Base-by-base conservation (phyloP, 2,888 invertebrate species). In the Diaphora mendica region DNA sequence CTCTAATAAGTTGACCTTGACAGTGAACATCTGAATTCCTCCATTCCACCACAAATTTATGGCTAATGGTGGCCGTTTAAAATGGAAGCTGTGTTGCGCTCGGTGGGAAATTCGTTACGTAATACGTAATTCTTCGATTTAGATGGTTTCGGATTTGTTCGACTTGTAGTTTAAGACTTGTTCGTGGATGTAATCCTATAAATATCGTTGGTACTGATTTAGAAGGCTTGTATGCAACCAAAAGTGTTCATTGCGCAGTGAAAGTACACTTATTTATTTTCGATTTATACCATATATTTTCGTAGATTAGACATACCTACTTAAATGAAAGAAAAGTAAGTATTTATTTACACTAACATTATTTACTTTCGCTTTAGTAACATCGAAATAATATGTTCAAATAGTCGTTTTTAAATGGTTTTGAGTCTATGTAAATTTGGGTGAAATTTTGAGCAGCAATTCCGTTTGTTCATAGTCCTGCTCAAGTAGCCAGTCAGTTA, bases 1-100 rank as follows among this genome's bases (percentile, higher is more conserved):
- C 84, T 87, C 91, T 91, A 93, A 92, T 92, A 92, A 91, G 93
- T 76, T 77, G 84, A 84, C 84, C 84, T 84, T 84, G 85, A 64
- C 77, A 62, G 44, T 69, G 71, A 76, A 76, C 71, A 73, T 73
- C 68, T 73, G 72, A 76, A 76, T 80, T 81, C 78, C 77, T 75
- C 78, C 78, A 85, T 82, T 80, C 79, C 76, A 78, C 75, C 76
- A 77, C 78, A 64, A 83, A 85, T 84, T 84, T 84, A 84, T 84
- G 72, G 84, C 74, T 77, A 75, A 85, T 80, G 72, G 74, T 65
- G 75, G 35, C 72, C 79, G 76, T 80, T 82, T 85, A 81, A 85
- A 83, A 83, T 83, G 77, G 84, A 83, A 85, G 78, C 82, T 66
- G 77, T 84, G 82, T 85, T 77, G 72, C 73, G 69, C 69, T 83